Percentiles rank a stretch among this genome's conserved stretches.
These are phyloP conservation scores for Sycophila sp. DNA, from an alignment of 1,140 invertebrate genomes.

Conservation along the genomic window DNA sequence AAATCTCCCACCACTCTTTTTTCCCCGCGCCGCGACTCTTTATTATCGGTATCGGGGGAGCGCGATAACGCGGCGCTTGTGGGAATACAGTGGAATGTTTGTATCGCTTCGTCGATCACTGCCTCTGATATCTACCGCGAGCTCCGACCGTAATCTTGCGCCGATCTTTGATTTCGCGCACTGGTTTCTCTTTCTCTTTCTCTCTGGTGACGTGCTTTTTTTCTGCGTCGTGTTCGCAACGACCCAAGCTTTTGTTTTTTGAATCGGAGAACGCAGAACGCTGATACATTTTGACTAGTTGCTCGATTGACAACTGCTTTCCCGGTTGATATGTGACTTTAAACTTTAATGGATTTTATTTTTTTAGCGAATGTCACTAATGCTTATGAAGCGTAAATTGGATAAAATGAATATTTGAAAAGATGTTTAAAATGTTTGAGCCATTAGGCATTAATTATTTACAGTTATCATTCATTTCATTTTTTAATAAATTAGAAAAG, in stretches of 20 bases:
- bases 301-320: too few species aligned
- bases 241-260: too few species aligned
- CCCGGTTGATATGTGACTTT: too few species aligned
- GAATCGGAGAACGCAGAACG: background rate
- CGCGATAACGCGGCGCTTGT: slow-evolving; percentile 13
- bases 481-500: too few species aligned
- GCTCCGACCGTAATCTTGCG: slow-evolving; percentile 21
- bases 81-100: slow-evolving; percentile 31
- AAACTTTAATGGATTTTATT: too few species aligned
- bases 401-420: too few species aligned
- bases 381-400: too few species aligned
- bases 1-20: background rate
- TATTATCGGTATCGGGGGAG: slow-evolving; percentile 18
- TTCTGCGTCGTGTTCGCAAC: background rate
- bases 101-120: slow-evolving; percentile 22
- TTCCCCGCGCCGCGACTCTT: background rate
- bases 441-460: too few species aligned
- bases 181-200: slow-evolving; percentile 3
- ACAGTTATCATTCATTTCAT: too few species aligned
- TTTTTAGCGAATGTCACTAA: too few species aligned
- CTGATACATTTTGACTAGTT: slow-evolving; percentile 1
- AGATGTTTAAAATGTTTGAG: too few species aligned
- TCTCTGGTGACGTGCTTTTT: background rate
- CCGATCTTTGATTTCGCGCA: slow-evolving; percentile 25
- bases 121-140: slow-evolving; percentile 14